These are phyloP conservation scores for Hafferia zeledoni DNA, from an alignment of 2,797 vertebrate species.

Conservation along the genomic window DNA sequence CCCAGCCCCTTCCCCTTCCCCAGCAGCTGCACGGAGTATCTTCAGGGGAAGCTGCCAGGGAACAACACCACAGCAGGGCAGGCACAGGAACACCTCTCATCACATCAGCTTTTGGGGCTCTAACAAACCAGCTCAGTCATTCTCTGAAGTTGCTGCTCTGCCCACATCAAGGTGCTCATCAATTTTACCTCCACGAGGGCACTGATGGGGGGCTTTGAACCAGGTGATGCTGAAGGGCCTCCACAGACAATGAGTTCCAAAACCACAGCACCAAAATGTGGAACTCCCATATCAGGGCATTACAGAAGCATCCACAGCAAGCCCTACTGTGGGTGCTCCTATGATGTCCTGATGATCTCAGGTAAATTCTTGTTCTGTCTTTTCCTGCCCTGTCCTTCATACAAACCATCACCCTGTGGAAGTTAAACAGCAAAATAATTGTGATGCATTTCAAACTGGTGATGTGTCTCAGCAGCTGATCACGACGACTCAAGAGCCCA, in stretches of 20 bases:
- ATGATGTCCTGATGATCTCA: not conserved
- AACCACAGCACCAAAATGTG: not conserved
- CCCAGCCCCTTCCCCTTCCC: too few species aligned
- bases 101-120: not conserved
- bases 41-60: not conserved
- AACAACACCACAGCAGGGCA: not conserved
- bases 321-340: too few species aligned
- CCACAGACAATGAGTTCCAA: not conserved
- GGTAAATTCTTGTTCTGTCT: not conserved
- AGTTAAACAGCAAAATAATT: not conserved
- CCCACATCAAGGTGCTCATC: not conserved
- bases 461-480: not conserved
- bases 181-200: accelerated
- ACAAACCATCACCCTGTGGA: not conserved
- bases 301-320: not conserved
- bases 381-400: not conserved
- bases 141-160: not conserved
- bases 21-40: not conserved
- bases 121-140: not conserved
- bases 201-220: accelerated
- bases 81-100: not conserved
- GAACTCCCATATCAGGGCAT: accelerated
- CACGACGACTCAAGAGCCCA: not conserved
- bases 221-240: not conserved
- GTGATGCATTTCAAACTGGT: not conserved